A percentile compares a stretch with the other conserved stretches of the same genome.
These are phyloP conservation scores for Oreochromis aureus DNA, from an alignment of 2,113 vertebrate species.

Conservation along the genomic window DNA sequence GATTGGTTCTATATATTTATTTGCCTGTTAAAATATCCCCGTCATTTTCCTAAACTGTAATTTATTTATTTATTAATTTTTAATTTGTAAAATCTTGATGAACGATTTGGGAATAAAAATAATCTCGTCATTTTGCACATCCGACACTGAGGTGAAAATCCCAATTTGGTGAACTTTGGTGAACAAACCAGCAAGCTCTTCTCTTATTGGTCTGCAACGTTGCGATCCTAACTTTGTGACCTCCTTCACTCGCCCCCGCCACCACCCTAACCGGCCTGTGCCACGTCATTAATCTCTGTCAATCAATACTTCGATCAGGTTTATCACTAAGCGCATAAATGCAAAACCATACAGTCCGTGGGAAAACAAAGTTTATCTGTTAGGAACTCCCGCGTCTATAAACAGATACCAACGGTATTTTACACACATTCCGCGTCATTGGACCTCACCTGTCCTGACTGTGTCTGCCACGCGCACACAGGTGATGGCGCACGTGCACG, in stretches of 20 bases:
- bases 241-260: conserved; percentile 21
- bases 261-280: neutral
- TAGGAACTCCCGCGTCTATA: conserved; percentile 9
- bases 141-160: neutral
- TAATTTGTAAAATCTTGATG: neutral
- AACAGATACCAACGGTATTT: neutral
- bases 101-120: neutral
- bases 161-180: neutral
- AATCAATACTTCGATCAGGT: conserved; percentile 77
- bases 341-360: conserved; percentile 70
- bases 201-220: neutral
- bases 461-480: neutral
- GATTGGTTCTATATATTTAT: neutral
- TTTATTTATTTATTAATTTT: neutral
- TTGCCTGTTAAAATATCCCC: neutral
- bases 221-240: conserved; percentile 66
- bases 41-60: neutral
- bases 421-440: neutral
- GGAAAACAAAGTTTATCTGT: conserved; percentile 68
- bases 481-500: neutral
- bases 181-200: neutral
- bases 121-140: neutral
- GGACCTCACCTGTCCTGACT: neutral
- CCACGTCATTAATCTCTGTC: conserved; percentile 79
- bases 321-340: conserved; percentile 75